Evolutionary conservation across 1,140 invertebrate species (phyloP).

Genomic region (Zaprionus capensis): DNA sequence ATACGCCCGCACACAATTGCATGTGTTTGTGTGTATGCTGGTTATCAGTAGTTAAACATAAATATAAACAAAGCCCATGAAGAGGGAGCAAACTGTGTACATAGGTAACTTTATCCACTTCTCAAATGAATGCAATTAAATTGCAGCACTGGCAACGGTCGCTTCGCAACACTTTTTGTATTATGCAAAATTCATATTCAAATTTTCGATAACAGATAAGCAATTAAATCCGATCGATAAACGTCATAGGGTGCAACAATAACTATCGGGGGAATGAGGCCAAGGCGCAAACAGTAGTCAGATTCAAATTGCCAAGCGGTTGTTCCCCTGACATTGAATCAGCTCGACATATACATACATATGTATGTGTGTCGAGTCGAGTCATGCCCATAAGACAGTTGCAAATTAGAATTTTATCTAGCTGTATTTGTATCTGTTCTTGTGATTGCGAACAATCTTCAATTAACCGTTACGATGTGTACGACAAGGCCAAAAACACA

Average conservation of each 20-base stretch:
- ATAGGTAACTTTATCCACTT: background rate
- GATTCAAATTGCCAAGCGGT: conserved; percentile 11
- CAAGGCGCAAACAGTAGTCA: conserved; percentile 2
- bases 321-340: conserved; percentile 14
- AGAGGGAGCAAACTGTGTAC: conserved; percentile 16
- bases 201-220: conserved; percentile 6
- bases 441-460: conserved; percentile 62
- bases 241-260: background rate
- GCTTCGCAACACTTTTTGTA: conserved; percentile 1
- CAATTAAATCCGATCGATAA: background rate
- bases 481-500: conserved; percentile 55
- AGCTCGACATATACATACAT: background rate
- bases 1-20: conserved; percentile 10
- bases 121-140: background rate
- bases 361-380: background rate
- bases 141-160: background rate
- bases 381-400: conserved; percentile 5
- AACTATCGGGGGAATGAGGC: background rate
- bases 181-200: conserved; percentile 3
- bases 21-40: conserved; percentile 43
- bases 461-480: conserved; percentile 71
- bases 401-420: conserved; percentile 50
- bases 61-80: conserved; percentile 35
- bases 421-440: conserved; percentile 27
- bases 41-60: conserved; percentile 56